Evolutionary conservation across 2,797 vertebrate species (phyloP), one percentile per base, ranked within the genome.

Genomic region (Limosa lapponica): DNA sequence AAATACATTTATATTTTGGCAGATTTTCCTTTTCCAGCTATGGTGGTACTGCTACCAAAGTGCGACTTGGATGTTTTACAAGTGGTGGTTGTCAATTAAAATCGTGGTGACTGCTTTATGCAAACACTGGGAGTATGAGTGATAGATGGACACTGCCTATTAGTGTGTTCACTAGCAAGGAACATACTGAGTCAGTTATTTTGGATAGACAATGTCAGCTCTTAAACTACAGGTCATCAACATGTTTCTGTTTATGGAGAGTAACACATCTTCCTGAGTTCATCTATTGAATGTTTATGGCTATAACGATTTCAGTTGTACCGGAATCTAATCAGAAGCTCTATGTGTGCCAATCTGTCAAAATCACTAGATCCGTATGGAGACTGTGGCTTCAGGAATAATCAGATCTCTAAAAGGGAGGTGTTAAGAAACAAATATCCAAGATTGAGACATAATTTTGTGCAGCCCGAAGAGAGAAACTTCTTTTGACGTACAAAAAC

Each of bases 121-220:
- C 25, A 79, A 57, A 37, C 48, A 54, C 7, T 41, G 23, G 18
- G 43, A 78, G 13, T 37, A 49, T 34, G 37, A 58, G 28, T 43
- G 18, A 12, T 39, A 58, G 25, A 72, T 36, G 22, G 28, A 39
- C 17, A 39, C 10, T 0, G 0, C 13, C 48, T 71, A 7, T 30
- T 41, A 27, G 11, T 65, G 19, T 72, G n/a, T 58, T 79, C 12
- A 1, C 30, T 84, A 49, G 19, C 16, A 67, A 72, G 39, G 11
- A 75, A 17, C 19, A 4, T 41, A 19, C 49, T 2, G 5, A 41
- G 19, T 41, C 3, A 3, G 11, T 24, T 83, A 44, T 62, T 66
- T 59, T 81, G 36, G 16, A 14, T 4, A 49, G 48, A 41, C 36
- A 59, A 6, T 19, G 55, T 15, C 8, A 55, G 16, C 6, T 65